Evolutionary conservation across 2,797 vertebrate genomes (phyloP).

Genomic region (Crax fasciolata): DNA sequence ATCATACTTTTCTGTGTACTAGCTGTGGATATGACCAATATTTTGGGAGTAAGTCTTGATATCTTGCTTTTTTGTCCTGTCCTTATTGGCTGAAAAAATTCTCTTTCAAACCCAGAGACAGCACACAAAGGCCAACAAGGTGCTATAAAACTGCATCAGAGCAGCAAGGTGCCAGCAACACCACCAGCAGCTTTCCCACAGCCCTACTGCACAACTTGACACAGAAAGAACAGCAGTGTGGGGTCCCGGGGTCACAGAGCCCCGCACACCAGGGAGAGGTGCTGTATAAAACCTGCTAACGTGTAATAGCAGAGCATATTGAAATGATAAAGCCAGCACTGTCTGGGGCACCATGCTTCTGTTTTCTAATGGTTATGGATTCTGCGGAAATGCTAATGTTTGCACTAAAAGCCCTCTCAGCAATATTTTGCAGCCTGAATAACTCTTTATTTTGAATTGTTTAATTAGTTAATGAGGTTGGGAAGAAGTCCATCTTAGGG

Average conservation of each 20-base stretch:
- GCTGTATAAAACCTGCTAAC: neutral
- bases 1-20: no score
- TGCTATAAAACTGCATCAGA: neutral
- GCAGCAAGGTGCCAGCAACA: neutral
- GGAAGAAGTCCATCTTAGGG: constrained; percentile 65
- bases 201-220: neutral
- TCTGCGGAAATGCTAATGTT: constrained; percentile 50
- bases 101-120: neutral
- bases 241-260: neutral
- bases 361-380: constrained; percentile 33
- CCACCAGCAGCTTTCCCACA: neutral
- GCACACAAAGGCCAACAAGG: neutral
- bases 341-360: neutral
- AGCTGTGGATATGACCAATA: neutral
- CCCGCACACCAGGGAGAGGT: neutral
- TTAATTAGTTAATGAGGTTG: constrained; percentile 74
- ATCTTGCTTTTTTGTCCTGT: neutral
- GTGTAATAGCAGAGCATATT: neutral
- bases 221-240: neutral
- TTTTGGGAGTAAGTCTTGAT: neutral
- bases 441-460: constrained; percentile 72
- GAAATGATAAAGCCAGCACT: neutral
- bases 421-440: constrained; percentile 55
- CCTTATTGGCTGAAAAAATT: neutral
- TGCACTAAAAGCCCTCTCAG: constrained; percentile 41